phyloP scores from a whole-genome alignment of 2,797 vertebrate species.

The Phylloscopus collybita region DNA sequence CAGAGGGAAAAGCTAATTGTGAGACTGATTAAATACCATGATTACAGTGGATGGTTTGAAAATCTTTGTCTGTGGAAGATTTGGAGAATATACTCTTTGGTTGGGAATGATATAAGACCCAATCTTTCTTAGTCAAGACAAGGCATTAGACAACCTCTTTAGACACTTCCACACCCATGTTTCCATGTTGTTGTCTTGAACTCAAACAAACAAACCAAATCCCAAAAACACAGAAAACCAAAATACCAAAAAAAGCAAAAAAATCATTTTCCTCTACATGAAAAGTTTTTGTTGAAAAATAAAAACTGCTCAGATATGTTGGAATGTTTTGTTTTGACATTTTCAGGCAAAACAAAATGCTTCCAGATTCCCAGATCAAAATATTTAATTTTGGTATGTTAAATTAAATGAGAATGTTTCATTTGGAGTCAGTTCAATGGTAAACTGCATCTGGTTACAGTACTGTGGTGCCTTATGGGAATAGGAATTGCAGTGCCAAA shows the following conservation, averaged over 20 bases:
- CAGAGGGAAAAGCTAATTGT: background rate
- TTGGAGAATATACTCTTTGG: accelerated
- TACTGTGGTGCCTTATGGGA: conserved; percentile 34
- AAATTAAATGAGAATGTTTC: conserved; percentile 56
- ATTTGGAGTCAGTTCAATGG: conserved; percentile 52
- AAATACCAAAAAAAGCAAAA: background rate
- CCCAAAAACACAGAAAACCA: background rate
- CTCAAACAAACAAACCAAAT: background rate
- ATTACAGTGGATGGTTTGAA: background rate
- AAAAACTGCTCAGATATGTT: background rate
- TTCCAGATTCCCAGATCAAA: conserved; percentile 54
- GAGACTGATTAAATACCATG: background rate
- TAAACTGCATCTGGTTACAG: conserved; percentile 56
- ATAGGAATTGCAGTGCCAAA: background rate
- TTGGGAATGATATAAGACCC: background rate
- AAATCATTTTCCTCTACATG: accelerated
- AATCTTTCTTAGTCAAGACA: background rate
- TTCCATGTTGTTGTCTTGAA: background rate
- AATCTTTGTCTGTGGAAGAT: background rate
- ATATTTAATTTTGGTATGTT: conserved; percentile 58
- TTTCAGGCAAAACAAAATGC: conserved; percentile 44
- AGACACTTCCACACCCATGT: background rate
- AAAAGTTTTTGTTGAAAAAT: background rate
- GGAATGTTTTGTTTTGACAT: conserved; percentile 28
- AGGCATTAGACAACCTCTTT: background rate